These are phyloP conservation scores for Antheraea mylitta DNA, from an alignment of 1,140 invertebrate species.

Conservation along the genomic window DNA sequence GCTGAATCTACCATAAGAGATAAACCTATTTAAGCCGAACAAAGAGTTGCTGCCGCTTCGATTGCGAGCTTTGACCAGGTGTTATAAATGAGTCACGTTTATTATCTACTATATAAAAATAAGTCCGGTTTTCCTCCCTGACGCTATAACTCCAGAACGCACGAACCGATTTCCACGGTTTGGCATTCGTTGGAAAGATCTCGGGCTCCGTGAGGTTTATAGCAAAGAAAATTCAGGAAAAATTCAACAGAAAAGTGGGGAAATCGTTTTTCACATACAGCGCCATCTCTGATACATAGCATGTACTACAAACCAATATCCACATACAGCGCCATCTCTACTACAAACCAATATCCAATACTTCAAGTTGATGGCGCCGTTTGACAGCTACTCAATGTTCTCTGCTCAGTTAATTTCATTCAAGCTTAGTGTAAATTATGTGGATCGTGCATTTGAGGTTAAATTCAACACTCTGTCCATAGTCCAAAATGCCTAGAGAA, in stretches of 20 bases:
- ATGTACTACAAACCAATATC: too few relatives aligned
- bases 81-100: too few relatives aligned
- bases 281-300: slow-evolving; percentile 14
- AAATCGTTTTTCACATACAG: slow-evolving; percentile 20
- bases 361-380: slow-evolving; percentile 20
- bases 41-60: too few relatives aligned
- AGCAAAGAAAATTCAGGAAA: slow-evolving; percentile 19
- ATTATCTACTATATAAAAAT: slow-evolving; percentile 13
- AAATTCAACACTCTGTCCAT: slow-evolving; percentile 24
- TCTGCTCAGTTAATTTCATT: slow-evolving; percentile 31
- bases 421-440: slow-evolving; percentile 38
- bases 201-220: slow-evolving; percentile 20
- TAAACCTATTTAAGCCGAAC: too few relatives aligned
- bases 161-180: slow-evolving; percentile 25
- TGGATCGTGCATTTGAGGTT: slow-evolving; percentile 33
- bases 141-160: slow-evolving; percentile 24
- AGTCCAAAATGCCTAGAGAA: slow-evolving; percentile 17
- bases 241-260: slow-evolving; percentile 14
- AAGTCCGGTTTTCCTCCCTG: slow-evolving; percentile 15
- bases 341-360: too few relatives aligned
- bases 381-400: slow-evolving; percentile 32
- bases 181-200: slow-evolving; percentile 25
- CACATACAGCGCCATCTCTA: too few relatives aligned
- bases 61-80: too few relatives aligned
- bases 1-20: too few relatives aligned